Evolutionary conservation across 2,113 vertebrate genomes (phyloP).

Genomic region (Cololabis saira): DNA sequence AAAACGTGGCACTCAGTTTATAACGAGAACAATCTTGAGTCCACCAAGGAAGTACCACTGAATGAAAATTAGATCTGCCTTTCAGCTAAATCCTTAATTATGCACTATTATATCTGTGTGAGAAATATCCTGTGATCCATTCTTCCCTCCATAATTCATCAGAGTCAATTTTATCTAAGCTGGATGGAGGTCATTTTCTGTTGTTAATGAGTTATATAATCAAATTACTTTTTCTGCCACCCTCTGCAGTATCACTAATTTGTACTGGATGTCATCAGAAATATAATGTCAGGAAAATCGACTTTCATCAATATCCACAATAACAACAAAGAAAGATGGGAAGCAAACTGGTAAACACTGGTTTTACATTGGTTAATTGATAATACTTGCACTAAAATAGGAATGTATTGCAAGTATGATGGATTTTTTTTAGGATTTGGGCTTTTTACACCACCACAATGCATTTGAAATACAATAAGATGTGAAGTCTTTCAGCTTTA

Average conservation of each 20-base stretch:
- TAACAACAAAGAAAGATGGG: no score
- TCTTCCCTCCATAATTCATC: slow-evolving; percentile 42
- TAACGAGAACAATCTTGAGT: slow-evolving; percentile 4
- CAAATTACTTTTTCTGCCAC: slow-evolving; percentile 48
- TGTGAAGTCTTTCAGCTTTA: no score
- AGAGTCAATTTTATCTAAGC: slow-evolving; percentile 57
- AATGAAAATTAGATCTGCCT: slow-evolving; percentile 48
- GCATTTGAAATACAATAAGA: no score
- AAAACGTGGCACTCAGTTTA: not conserved
- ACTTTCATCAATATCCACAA: slow-evolving; percentile 7
- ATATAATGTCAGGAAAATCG: slow-evolving; percentile 38
- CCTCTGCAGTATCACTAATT: slow-evolving; percentile 56
- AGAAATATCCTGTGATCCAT: slow-evolving; percentile 40
- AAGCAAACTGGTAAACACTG: no score
- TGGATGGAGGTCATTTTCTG: slow-evolving; percentile 51
- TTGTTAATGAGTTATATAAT: slow-evolving; percentile 50
- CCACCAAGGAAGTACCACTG: slow-evolving; percentile 1
- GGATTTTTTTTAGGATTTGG: no score
- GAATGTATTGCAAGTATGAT: no score
- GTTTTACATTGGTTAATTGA: no score
- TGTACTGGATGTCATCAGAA: slow-evolving; percentile 33
- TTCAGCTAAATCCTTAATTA: slow-evolving; percentile 41
- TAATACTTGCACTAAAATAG: no score
- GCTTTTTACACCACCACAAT: no score
- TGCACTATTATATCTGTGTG: slow-evolving; percentile 31